Evolutionary conservation across 1,140 invertebrate species (phyloP), one percentile per base, ranked within the genome.

Genomic region (Brachionus paranguensis): DNA sequence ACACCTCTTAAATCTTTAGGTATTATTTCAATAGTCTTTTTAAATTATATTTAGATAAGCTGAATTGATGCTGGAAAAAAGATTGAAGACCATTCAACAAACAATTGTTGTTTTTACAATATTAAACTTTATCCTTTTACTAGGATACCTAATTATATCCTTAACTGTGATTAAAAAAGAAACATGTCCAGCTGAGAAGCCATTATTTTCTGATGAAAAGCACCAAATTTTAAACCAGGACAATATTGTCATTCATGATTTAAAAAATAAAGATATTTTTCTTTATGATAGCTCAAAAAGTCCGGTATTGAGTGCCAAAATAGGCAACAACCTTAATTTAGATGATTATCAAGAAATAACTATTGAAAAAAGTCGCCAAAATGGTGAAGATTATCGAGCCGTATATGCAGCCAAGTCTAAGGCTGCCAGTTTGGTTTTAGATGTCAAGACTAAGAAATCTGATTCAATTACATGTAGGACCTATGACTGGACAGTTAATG

Each of bases 401-500:
- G 12, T 20, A 20, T 81, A 47, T 68, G 29, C 27, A 14, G 20
- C 53, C 8, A 68, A 41, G 45, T 33, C 78, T 12, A 24, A 37
- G n/a, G 78, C 78, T 24, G 53, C 78, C 20, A 68, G 41, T 14
- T 45, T 81, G 20, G 64, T 45, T 20, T 55, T 81, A 43, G 37
- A 81, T 43, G 78, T 81, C 14, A 81, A 7, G 7, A 45, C 53
- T 27, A 81, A 81, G 10, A 24, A 64, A 43, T 43, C n/a, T 68
- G 64, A 33, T 11, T 20, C 53, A 37, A 24, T 81, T 11, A 64
- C 53, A 12, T 81, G 78, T 45, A 14, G 41, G 14, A 64, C 78
- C 6, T 81, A 81, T 68, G 53, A 60, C 37, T 81, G 78, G 78
- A 64, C 12, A 0, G n/a, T 81, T 43, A 29, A 81, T 41, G 41